Base-by-base conservation (phyloP, 2,888 invertebrate genomes). In the Spatulosminthurus flaviceps region DNA sequence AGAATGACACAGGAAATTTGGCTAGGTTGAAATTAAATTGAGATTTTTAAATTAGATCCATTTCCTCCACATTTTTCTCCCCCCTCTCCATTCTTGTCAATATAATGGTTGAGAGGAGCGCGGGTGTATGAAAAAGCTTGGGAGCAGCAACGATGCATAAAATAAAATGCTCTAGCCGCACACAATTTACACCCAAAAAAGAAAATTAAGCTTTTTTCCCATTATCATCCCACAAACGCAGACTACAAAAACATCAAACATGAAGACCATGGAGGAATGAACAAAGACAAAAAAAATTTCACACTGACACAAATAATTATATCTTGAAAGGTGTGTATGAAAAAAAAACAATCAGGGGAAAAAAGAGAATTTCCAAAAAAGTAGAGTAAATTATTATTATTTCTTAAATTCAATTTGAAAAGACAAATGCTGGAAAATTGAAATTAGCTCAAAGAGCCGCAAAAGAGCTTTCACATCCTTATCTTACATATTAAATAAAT, bases 1-100 rank as follows among this genome's bases (percentile, higher is more conserved):
- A n/a, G n/a, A n/a, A n/a, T n/a, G n/a, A n/a, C 19, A 67, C 67
- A 67, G 67, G 67, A 67, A 67, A 67, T 67, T 67, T 67, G 13
- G 22, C 24, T 67, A 13, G 19, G n/a, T 67, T 28, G 13, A 26
- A 64, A 67, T 67, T 67, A 67, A 67, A n/a, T 67, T 67, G n/a
- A 28, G 28, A 67, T 28, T 67, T 51, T 67, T 29, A 67, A 67
- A 67, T 67, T 67, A 67, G 67, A 29, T 26, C n/a, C 26, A 28
- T 67, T 13, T n/a, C n/a, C n/a, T n/a, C 26, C 13, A 24, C 22
- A 60, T 64, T n/a, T n/a, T n/a, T n/a, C n/a, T 64, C 24, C 64
- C 24, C 22, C 64, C 24, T 64, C 22, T 22, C 13, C 13, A 64
- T 9, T 64, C 26, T 13, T 64, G 64, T 22, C 51, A 51, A 51